Base-by-base conservation (phyloP, 2,113 vertebrate species). In the Nerophis ophidion region DNA sequence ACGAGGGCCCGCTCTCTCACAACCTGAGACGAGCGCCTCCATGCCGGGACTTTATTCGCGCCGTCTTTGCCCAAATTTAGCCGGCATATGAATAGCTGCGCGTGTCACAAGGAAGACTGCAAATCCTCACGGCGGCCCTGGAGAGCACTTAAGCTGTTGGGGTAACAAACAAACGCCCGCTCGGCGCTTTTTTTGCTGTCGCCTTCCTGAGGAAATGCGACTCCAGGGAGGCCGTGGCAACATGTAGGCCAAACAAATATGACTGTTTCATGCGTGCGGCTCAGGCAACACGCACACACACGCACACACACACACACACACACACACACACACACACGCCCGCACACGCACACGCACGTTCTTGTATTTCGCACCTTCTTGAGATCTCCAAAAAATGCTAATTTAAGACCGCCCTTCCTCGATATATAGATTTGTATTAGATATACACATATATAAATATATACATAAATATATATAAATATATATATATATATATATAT, bases 81-180 rank as follows among this genome's bases (percentile, higher is more conserved):
- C 79, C 82, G 72, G 80, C 75, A 72, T 80, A 83, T 78, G 80
- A 87, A 86, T 83, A 71, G 77, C 74, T 75, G 66, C 76, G 68
- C 82, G 82, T 83, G 67, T 77, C 77, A 72, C 74, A 77, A 75
- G 66, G 56, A 61, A 42, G 45, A 72, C 66, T 61, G 65, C 69
- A 74, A 79, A 83, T 84, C 86, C 74, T 76, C 66, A 84, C 66
- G 59, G 72, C 66, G 57, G 61, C 64, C 65, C 54, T 55, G 6
- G 48, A 81, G 76, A 69, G 53, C 70, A 71, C 72, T 79, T 79
- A 75, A 78, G 65, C 76, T 70, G 38, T 57, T 70, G 48, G 10
- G 57, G 61, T 52, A 62, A 77, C 74, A 72, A 79, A 75, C 53
- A 60, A 61, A 73, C 51, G 63, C 61, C 60, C 61, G 35, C 50